These are phyloP conservation scores for Cryptocheilus praepositus DNA, from an alignment of 2,888 invertebrate genomes.

Conservation along the genomic window DNA sequence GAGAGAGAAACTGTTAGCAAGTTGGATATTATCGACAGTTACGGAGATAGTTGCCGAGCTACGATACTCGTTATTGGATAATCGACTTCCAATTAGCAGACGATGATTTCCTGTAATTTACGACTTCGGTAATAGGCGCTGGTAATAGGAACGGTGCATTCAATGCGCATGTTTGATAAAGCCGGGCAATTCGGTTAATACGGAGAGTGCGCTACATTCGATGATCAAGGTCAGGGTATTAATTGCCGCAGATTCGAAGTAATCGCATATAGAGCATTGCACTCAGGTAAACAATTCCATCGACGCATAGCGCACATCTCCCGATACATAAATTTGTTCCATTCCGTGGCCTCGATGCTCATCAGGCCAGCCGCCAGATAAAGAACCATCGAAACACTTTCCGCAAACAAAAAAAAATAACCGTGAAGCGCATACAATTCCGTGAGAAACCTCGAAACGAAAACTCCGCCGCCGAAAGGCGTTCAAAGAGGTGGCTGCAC, in stretches of 20 bases:
- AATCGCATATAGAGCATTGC: neutral
- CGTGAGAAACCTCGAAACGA: no score
- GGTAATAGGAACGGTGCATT: neutral
- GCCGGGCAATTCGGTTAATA: neutral
- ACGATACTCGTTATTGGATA: constrained; percentile 11
- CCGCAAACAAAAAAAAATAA: no score
- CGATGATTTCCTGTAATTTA: constrained; percentile 13
- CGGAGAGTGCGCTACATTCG: no score
- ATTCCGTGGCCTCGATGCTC: no score
- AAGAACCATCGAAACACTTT: no score
- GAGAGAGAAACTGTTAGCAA: constrained; percentile 2
- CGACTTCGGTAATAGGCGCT: neutral
- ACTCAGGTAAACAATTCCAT: no score
- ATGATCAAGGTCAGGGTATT: no score
- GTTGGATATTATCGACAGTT: constrained; percentile 11
- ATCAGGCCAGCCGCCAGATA: no score
- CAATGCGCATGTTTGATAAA: neutral
- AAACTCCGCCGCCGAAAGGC: constrained; percentile 16
- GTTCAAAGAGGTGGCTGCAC: constrained; percentile 11
- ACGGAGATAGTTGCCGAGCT: constrained; percentile 7
- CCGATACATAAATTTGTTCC: no score
- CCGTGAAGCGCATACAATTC: no score
- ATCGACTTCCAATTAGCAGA: constrained; percentile 20
- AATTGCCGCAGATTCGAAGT: neutral
- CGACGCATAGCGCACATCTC: no score